Evolutionary conservation across 2,797 vertebrate genomes (phyloP), one percentile per base, ranked within the genome.

Genomic region (Streptopelia turtur): DNA sequence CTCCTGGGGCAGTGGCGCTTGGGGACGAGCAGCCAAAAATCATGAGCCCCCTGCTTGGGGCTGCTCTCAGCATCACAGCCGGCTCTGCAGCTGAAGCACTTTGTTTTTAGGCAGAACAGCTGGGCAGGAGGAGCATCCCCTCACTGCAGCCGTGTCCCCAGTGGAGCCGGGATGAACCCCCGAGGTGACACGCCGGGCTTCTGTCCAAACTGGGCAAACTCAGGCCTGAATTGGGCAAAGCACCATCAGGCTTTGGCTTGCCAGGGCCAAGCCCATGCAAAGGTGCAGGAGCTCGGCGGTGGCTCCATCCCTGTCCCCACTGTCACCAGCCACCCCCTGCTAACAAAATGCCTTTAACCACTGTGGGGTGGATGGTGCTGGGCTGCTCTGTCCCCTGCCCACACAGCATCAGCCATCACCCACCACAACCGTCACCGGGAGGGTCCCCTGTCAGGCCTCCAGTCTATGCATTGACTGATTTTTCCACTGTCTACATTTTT

Each of bases 401-500:
- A 0, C 74, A 13, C 0, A 0, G 66, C 63, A 11, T n/a, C 81
- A 61, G 28, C 75, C 43, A 11, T 33, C 31, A 1, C 30, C 80
- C 60, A 30, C 33, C 45, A 1, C 37, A 63, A 6, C 16, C 4
- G 11, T 50, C 7, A 0, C 7, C 3, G 0, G 30, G 53, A 92
- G 71, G 47, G 72, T 68, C 43, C 85, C 74, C 69, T 79, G 89
- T 87, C 86, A 47, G 30, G 86, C 90, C 87, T 83, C 53, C 52
- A 74, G 97, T 94, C 79, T 80, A 79, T 94, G 90, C 95, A 96
- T 69, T 86, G 93, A 94, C 90, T 90, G 45, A 90, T 97, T 97
- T 97, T 96, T 95, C 96, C 97, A 95, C 95, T 96, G 83, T 52
- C 64, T 78, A 95, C 39, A 21, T 98, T 98, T 98, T 97, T 98